phyloP scores from a whole-genome alignment of 2,797 vertebrate species.

The Halcyon badia region DNA sequence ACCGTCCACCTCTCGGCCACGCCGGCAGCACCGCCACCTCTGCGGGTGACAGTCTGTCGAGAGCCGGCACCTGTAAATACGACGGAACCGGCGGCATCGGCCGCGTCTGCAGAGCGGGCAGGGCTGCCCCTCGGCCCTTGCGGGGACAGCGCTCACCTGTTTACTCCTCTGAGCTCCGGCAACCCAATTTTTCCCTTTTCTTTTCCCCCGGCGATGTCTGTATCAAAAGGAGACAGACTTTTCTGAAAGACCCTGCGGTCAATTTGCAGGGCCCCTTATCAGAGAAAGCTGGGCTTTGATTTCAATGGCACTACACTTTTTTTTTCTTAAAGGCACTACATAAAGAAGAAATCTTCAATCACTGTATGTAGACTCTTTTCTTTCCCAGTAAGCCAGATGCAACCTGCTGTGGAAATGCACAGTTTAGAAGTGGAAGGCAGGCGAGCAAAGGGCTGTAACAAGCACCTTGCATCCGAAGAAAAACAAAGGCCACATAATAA shows the following conservation, averaged over 20 bases:
- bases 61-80: neutral
- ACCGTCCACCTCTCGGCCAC: too few relatives aligned
- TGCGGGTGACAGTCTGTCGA: too few relatives aligned
- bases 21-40: too few relatives aligned
- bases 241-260: neutral
- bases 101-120: neutral
- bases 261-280: constrained; percentile 18
- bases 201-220: neutral
- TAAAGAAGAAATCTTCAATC: constrained; percentile 22
- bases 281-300: neutral
- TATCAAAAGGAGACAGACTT: constrained; percentile 17
- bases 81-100: too few relatives aligned
- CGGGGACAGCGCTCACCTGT: neutral
- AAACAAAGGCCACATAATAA: neutral
- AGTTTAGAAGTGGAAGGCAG: neutral
- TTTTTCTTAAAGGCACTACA: neutral
- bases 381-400: neutral
- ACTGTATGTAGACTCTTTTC: neutral
- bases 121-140: neutral
- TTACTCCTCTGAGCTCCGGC: neutral
- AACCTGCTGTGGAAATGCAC: neutral
- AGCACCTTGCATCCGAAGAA: neutral
- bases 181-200: neutral
- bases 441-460: neutral
- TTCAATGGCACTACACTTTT: neutral